Evolutionary conservation across 2,888 invertebrate species (phyloP), one percentile per base, ranked within the genome.

Genomic region (Spisula solida): DNA sequence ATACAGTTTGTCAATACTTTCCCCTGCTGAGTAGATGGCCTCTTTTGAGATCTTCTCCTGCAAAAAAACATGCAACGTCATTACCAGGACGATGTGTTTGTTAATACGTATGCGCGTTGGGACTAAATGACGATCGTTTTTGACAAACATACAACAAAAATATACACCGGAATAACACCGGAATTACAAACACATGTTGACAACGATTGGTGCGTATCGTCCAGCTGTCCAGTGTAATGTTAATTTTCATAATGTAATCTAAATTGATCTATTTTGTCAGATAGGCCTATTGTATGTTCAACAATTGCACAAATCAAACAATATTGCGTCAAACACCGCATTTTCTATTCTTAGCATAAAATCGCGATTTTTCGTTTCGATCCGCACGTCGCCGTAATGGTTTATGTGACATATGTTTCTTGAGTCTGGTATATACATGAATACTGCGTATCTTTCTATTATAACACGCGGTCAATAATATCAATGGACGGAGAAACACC

Each of bases 371-470:
- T 25, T 60, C 25, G 25, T 66, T 16, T 51, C 25, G 25, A 66
- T 66, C 25, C 20, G 60, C 60, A 66, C 60, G 25, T 66, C n/a
- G 2, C 25, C 25, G 1, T 8, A 25, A 66, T 4, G 20, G 60
- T 66, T 25, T 18, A 18, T 47, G 85, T 51, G 55, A 85, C 85
- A 85, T 85, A 55, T 85, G 78, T 66, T 66, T 25, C 60, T 66
- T n/a, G 10, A 25, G 60, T 41, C 20, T 31, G 51, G 79, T 79
- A 34, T 84, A 83, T 78, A 78, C 78, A 55, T 78, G 78, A 79
- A 79, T 79, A 85, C 78, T 34, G 29, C 56, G 78, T 85, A 79
- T 85, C 85, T 34, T 41, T n/a, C 5, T 78, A 75, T 47, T 75
- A 79, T 78, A 31, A 18, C 75, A 41, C 31, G 4, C 55, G 85